Evolutionary conservation across 2,888 invertebrate genomes (phyloP).

Genomic region (Xestia sexstrigata): DNA sequence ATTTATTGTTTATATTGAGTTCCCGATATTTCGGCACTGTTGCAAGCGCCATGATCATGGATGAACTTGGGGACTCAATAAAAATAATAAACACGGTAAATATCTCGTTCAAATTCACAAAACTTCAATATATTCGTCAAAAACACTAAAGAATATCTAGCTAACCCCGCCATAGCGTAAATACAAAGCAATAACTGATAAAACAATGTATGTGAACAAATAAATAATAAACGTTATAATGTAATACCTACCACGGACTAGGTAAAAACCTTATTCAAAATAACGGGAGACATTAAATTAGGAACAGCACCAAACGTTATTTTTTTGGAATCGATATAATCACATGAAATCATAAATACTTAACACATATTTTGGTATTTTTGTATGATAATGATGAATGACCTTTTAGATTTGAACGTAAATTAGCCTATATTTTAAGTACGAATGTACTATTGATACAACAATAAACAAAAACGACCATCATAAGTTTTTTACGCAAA

Average conservation of each 20-base stretch:
- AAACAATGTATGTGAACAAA: slow-evolving; percentile 49
- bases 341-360: slow-evolving; percentile 59
- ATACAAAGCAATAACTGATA: slow-evolving; percentile 69
- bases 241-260: slow-evolving; percentile 64
- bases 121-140: neutral
- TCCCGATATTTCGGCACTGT: neutral
- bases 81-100: no score
- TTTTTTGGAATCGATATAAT: slow-evolving; percentile 71
- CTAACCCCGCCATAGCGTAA: slow-evolving; percentile 54
- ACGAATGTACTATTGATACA: neutral
- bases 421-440: neutral
- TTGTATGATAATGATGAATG: neutral
- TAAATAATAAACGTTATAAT: slow-evolving; percentile 60
- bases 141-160: slow-evolving; percentile 18
- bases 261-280: slow-evolving; percentile 55
- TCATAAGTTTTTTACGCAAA: neutral
- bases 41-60: neutral
- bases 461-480: neutral
- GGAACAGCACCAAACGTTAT: slow-evolving; percentile 73
- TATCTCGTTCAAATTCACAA: neutral
- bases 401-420: slow-evolving; percentile 16
- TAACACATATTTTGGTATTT: slow-evolving; percentile 58
- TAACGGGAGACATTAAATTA: slow-evolving; percentile 61
- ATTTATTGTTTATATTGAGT: neutral
- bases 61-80: neutral